A percentile compares a stretch with the other conserved stretches of the same genome.
These are phyloP conservation scores for Vicugna pacos DNA, from an alignment of 2,113 vertebrate species.

Conservation along the genomic window DNA sequence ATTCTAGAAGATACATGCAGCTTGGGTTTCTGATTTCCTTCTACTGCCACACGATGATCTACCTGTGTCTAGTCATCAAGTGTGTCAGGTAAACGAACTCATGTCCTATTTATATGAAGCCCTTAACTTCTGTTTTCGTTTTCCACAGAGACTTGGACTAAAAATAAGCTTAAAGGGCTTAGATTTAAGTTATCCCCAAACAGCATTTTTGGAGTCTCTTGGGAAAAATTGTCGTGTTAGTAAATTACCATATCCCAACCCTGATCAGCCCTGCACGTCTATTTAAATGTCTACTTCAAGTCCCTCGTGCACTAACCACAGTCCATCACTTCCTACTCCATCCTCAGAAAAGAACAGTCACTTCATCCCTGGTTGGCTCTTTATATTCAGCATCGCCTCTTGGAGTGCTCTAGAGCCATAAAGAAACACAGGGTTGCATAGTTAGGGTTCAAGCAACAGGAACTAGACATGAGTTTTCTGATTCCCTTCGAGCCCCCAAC, in stretches of 20 bases:
- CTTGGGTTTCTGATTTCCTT: constrained; percentile 62
- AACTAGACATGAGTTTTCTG: constrained; percentile 1
- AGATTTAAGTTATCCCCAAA: constrained; percentile 14
- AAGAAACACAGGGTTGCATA: neutral
- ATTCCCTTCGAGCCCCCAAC: constrained; percentile 48
- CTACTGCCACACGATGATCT: neutral
- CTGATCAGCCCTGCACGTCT: neutral
- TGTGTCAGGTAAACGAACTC: constrained; percentile 31
- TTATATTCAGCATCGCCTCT: neutral
- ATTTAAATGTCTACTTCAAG: neutral
- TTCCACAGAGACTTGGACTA: neutral
- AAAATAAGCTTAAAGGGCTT: neutral
- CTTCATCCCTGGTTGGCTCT: neutral
- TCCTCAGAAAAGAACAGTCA: neutral
- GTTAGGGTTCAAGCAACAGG: neutral
- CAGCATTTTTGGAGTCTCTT: neutral
- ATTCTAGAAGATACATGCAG: constrained; percentile 61
- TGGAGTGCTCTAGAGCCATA: neutral
- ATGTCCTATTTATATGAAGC: neutral
- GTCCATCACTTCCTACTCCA: neutral
- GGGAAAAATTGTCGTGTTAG: neutral
- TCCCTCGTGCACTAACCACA: neutral
- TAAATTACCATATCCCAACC: neutral
- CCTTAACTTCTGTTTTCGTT: neutral
- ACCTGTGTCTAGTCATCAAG: neutral